Conservation (phyloP, 1,140 invertebrate genomes). For the Sipha flava region DNA sequence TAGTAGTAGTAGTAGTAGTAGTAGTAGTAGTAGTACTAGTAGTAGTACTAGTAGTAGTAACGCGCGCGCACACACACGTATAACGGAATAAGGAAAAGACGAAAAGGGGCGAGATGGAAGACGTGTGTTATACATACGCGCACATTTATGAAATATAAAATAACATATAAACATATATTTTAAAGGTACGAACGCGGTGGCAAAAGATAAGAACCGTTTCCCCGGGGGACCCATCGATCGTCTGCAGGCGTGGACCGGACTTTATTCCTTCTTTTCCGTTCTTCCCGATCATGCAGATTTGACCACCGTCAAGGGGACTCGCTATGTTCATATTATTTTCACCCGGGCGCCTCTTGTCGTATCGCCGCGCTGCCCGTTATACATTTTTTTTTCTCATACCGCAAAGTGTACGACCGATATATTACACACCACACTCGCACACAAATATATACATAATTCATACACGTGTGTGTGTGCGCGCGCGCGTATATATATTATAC, state of each 20-base stretch:
- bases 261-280: not conserved
- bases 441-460: not conserved
- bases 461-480: no score
- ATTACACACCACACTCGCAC: not conserved
- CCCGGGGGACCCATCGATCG: slow-evolving; percentile 24
- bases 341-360: not conserved
- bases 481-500: no score
- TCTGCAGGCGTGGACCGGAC: not conserved
- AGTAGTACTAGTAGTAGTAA: no score
- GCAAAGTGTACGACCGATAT: not conserved
- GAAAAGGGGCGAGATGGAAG: no score
- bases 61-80: no score
- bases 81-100: no score
- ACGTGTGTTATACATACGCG: no score
- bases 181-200: no score
- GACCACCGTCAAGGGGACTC: not conserved
- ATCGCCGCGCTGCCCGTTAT: not conserved
- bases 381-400: not conserved
- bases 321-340: not conserved
- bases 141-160: no score
- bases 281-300: slow-evolving; percentile 26
- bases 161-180: not conserved
- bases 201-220: slow-evolving; percentile 11
- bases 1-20: no score
- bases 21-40: no score